Evolutionary conservation across 2,888 invertebrate genomes (phyloP), one percentile per base, ranked within the genome.

Genomic region (Physocephala rufipes): DNA sequence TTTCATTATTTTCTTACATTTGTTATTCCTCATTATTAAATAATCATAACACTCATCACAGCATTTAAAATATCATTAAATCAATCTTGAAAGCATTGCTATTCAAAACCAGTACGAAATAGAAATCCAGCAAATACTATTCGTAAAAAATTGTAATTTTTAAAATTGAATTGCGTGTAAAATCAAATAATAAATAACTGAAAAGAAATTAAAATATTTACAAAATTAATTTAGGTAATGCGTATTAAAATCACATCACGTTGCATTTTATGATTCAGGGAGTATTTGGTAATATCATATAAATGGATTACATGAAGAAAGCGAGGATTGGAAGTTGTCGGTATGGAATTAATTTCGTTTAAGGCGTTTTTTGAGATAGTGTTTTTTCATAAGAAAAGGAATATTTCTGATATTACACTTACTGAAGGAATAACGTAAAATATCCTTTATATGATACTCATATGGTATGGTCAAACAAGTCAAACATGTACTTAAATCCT

Each of bases 31-130:
- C 1, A 51, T 16, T 16, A 7, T n/a, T n/a, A n/a, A n/a, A n/a
- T n/a, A n/a, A n/a, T n/a, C n/a, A n/a, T 36, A 36, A 55, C 53
- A 55, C 53, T 12, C 21, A 5, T 9, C 21, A 1, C 7, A 21
- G 21, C 19, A 66, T 55, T 66, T 66, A 66, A 66, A 66, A 55
- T 19, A 55, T 55, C 66, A 43, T 66, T 36, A 66, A 66, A 55
- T 43, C 43, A 66, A 36, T 55, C 43, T 55, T 66, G n/a, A n/a
- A n/a, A n/a, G n/a, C 36, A 55, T 66, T 55, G 55, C 51, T 15
- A 55, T 55, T 55, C 53, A 55, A 55, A 19, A 21, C 19, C n/a
- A 30, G 53, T 53, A 30, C 19, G 16, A 66, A 66, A 55, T 55
- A 55, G 55, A 66, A 66, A 65, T 19, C 51, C 9, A 9, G 28